Conservation (phyloP, 1,140 invertebrate species). For the Helicoverpa zea region DNA sequence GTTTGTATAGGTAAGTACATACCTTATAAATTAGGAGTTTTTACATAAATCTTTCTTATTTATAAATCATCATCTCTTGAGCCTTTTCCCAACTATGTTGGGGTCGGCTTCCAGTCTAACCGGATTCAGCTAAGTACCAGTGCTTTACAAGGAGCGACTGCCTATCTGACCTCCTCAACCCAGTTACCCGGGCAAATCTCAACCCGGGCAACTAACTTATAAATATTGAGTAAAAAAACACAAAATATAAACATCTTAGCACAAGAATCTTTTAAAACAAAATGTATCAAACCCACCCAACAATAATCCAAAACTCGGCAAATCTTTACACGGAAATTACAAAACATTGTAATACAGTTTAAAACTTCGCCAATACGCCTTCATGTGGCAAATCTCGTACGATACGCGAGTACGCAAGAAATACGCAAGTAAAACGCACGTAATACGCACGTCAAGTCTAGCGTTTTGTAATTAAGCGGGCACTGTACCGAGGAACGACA, state of each 20-base stretch:
- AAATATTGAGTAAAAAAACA: neutral
- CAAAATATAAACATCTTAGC: too few species aligned
- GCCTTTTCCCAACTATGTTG: too few species aligned
- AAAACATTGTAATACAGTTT: constrained; percentile 25
- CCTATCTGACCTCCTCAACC: too few species aligned
- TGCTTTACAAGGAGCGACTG: too few species aligned
- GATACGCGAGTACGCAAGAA: constrained; percentile 33
- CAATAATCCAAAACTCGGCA: neutral
- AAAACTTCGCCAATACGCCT: constrained; percentile 29
- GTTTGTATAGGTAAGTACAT: too few species aligned
- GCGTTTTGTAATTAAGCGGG: constrained; percentile 60
- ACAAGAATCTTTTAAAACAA: neutral
- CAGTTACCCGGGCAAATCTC: too few species aligned
- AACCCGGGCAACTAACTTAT: neutral
- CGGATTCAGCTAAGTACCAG: too few species aligned
- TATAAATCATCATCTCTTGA: too few species aligned
- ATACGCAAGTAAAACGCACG: constrained; percentile 26
- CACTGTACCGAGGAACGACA: constrained; percentile 52
- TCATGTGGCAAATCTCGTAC: constrained; percentile 36
- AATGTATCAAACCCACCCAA: neutral
- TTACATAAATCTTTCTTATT: too few species aligned
- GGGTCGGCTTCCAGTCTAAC: too few species aligned
- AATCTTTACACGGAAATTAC: neutral
- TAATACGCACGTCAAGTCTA: constrained; percentile 50
- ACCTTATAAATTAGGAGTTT: too few species aligned